Base-by-base conservation (phyloP, 2,113 vertebrate genomes). In the Felis chaus region DNA sequence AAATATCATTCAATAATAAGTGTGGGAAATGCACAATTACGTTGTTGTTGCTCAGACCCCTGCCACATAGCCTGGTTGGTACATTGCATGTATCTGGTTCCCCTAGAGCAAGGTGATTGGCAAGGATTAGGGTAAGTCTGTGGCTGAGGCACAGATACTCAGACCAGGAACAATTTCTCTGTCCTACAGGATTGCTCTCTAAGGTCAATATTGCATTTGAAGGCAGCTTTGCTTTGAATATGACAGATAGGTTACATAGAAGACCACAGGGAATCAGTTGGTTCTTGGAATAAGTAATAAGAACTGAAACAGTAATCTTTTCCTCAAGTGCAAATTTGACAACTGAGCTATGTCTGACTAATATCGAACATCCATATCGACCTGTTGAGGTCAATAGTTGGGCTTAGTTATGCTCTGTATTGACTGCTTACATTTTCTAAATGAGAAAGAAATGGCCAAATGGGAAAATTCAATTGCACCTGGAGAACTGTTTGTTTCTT, bases 321-420 rank as follows among this genome's bases (percentile, higher is more conserved):
- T 93, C 94, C 80, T 95, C 93, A 69, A 80, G 89, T 98, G 97
- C 95, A 96, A 80, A 93, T 95, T 68, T 95, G 98, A 97, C 93
- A 97, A 79, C 89, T 74, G 97, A 98, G 93, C 97, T 93, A 48
- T 97, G 98, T 97, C 82, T 93, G 95, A 96, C 95, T 97, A 95
- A 97, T 95, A 97, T 97, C 0, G 91, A 96, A 93, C 98, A 96
- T 91, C 91, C 89, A 18, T 69, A 93, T 94, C 39, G 96, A 98
- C 86, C 96, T 66, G 96, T 29, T 16, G 91, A 93, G 95, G 98
- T 95, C 96, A 94, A 93, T 87, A 96, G 97, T 93, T 91, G 96
- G 94, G 87, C 92, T 93, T 95, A 91, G 61, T 79, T 91, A 93
- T 81, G 96, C 94, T 98, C 86, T 13, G 55, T 84, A 95, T 96